Evolutionary conservation across 2,797 vertebrate genomes (phyloP).

Genomic region (Parauchenoglanis ngamensis): DNA sequence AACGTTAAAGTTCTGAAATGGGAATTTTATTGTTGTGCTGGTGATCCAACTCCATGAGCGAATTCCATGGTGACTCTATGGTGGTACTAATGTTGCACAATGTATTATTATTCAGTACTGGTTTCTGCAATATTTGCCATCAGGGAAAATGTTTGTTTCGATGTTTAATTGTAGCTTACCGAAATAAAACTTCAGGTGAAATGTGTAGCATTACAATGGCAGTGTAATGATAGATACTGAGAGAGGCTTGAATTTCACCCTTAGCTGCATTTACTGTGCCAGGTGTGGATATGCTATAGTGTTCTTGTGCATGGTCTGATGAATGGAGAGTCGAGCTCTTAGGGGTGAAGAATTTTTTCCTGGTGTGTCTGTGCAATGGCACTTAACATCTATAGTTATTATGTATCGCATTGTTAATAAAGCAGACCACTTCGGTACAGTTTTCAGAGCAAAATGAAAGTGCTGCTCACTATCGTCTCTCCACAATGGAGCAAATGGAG

Average conservation of each 20-base stretch:
- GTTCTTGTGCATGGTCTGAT: not conserved
- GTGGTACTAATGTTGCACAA: not conserved
- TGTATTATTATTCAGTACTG: not conserved
- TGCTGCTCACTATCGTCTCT: not conserved
- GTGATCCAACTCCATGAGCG: not conserved
- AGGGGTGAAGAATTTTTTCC: not conserved
- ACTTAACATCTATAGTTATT: conserved; percentile 5
- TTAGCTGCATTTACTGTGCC: not conserved
- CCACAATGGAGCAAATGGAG: conserved; percentile 18
- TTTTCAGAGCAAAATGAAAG: conserved; percentile 20
- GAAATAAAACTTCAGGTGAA: not conserved
- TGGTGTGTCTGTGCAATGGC: not conserved
- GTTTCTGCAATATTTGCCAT: not conserved
- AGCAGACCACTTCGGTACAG: not conserved
- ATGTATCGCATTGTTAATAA: not conserved
- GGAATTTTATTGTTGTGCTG: not conserved
- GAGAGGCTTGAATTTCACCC: not conserved
- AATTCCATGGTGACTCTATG: not conserved
- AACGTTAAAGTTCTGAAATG: not conserved
- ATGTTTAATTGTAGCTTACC: not conserved
- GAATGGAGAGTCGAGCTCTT: not conserved
- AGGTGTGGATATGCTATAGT: not conserved
- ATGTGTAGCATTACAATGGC: too few relatives aligned
- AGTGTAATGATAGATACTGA: not conserved
- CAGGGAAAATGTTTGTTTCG: not conserved